These are phyloP conservation scores for Fistularia commersonii DNA, from an alignment of 2,797 vertebrate genomes.

Conservation along the genomic window DNA sequence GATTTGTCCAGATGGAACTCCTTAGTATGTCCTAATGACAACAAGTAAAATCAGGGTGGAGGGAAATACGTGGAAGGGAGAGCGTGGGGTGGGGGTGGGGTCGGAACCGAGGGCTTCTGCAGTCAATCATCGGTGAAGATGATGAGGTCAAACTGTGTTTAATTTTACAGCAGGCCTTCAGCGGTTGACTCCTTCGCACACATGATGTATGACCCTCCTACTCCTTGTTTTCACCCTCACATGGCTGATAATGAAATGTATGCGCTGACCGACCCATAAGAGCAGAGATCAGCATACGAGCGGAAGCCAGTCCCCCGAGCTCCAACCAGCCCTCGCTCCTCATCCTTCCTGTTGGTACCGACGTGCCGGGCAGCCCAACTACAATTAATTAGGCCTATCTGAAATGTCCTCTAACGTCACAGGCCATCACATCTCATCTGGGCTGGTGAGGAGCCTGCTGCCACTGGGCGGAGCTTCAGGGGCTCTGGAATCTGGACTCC, in stretches of 20 bases:
- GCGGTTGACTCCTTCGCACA: neutral
- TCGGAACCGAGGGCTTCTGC: too few species aligned
- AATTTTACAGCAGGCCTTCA: too few species aligned
- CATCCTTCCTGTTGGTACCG: slow-evolving; percentile 58
- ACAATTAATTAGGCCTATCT: slow-evolving; percentile 73
- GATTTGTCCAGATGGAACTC: too few species aligned
- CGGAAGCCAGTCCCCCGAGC: slow-evolving; percentile 57
- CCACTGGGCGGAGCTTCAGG: too few species aligned
- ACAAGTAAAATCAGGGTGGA: too few species aligned
- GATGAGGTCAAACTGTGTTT: slow-evolving; percentile 26
- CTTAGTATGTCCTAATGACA: too few species aligned
- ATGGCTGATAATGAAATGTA: slow-evolving; percentile 74
- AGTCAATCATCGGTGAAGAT: too few species aligned
- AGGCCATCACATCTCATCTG: slow-evolving; percentile 27
- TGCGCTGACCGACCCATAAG: slow-evolving; percentile 72
- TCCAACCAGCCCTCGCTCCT: slow-evolving; percentile 37
- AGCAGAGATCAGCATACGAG: slow-evolving; percentile 76
- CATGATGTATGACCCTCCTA: slow-evolving; percentile 4
- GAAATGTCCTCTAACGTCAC: slow-evolving; percentile 73
- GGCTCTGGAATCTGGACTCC: too few species aligned
- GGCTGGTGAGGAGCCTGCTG: neutral
- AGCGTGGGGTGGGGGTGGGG: too few species aligned
- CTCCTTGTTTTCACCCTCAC: slow-evolving; percentile 67
- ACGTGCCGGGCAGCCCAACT: slow-evolving; percentile 52
- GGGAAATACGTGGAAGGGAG: too few species aligned